Percentiles rank a stretch among this genome's conserved stretches.
Evolutionary conservation across 2,797 vertebrate species (phyloP).

Genomic region (Semaprochilodus insignis): DNA sequence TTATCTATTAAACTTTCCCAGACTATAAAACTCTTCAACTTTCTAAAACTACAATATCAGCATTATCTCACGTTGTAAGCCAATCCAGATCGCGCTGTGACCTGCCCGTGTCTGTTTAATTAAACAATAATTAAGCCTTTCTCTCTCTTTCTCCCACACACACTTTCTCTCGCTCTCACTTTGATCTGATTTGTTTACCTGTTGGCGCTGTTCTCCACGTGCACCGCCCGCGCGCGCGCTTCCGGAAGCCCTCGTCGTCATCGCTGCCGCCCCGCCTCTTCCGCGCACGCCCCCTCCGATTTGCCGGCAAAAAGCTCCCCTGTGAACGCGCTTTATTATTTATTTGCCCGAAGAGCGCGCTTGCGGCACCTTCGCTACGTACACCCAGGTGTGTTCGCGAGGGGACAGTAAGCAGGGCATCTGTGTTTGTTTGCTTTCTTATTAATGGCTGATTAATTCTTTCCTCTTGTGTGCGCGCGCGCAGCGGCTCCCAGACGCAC

Average conservation of each 20-base stretch:
- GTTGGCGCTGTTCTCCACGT: conserved; percentile 75
- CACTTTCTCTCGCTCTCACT: neutral
- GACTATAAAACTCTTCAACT: no score
- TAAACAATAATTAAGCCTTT: no score
- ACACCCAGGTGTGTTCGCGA: neutral
- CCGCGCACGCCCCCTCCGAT: conserved; percentile 63
- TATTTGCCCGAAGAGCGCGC: no score
- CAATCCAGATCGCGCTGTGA: no score
- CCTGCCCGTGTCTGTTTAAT: no score
- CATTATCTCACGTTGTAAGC: no score
- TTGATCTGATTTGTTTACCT: conserved; percentile 79
- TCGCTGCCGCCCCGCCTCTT: conserved; percentile 40
- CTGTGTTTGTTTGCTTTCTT: neutral
- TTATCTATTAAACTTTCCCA: no score
- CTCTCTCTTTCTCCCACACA: no score
- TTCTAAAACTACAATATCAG: no score
- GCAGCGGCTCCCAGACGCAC: neutral
- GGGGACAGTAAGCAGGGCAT: no score
- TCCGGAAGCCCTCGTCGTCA: conserved; percentile 62
- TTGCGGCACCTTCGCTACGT: neutral
- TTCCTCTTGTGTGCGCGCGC: neutral
- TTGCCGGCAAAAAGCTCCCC: conserved; percentile 57
- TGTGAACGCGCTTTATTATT: neutral
- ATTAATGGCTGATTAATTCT: no score
- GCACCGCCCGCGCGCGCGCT: conserved; percentile 58